Conservation (phyloP, 1,140 invertebrate species). For the Delia radicum region DNA sequence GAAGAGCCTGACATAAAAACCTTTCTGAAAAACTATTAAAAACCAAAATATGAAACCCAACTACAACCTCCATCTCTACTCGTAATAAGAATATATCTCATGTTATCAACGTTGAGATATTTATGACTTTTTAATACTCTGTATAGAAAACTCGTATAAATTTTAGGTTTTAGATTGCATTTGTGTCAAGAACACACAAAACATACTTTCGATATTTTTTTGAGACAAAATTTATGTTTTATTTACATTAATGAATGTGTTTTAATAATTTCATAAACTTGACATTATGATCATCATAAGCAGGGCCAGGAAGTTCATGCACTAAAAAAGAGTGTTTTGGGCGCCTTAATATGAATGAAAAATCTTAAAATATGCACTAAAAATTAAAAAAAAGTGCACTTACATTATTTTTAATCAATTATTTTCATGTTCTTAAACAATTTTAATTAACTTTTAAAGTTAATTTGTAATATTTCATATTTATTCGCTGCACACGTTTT, state of each 20-base stretch:
- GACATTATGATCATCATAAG: neutral
- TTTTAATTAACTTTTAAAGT: no score
- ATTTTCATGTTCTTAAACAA: no score
- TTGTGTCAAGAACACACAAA: neutral
- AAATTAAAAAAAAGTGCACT: no score
- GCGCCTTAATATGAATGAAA: no score
- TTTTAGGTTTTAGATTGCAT: neutral
- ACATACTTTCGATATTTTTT: neutral
- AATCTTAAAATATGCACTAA: no score
- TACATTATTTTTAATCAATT: no score
- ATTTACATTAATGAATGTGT: neutral
- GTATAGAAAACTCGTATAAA: neutral
- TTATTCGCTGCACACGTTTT: no score
- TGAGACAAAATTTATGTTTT: neutral
- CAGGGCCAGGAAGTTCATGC: no score
- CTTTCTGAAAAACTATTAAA: neutral
- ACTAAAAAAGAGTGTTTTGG: no score
- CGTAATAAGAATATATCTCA: neutral
- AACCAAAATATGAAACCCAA: neutral
- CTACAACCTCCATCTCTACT: neutral
- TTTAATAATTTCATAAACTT: conserved; percentile 2
- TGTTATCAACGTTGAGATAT: neutral
- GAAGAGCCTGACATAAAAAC: neutral
- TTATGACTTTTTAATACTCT: neutral
- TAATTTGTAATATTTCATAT: no score